These are phyloP conservation scores for Cacoxenus indagator DNA, from an alignment of 2,888 invertebrate species.

Conservation along the genomic window DNA sequence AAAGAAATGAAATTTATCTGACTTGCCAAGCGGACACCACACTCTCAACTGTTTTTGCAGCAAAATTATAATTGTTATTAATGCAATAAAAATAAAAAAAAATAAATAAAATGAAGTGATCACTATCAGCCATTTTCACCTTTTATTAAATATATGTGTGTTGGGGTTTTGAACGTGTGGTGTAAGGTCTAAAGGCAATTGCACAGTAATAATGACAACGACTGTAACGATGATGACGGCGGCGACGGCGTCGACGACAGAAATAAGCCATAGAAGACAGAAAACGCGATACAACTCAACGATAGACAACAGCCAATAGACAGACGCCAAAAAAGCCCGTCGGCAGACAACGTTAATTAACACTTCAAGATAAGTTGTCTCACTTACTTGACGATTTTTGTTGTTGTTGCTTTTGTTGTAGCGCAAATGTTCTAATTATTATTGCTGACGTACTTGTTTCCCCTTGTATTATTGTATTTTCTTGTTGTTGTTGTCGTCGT, in stretches of 20 bases:
- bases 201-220: neutral
- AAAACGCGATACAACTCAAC: too few relatives aligned
- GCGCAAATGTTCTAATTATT: neutral
- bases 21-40: too few relatives aligned
- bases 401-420: conserved; percentile 27
- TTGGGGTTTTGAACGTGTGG: neutral
- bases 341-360: conserved; percentile 62
- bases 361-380: conserved; percentile 63
- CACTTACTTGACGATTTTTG: conserved; percentile 43
- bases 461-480: conserved; percentile 23
- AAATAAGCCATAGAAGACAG: too few relatives aligned
- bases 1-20: neutral
- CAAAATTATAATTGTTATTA: too few relatives aligned
- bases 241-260: neutral
- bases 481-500: conserved; percentile 14
- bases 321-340: neutral
- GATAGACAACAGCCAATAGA: neutral
- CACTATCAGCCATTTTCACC: neutral
- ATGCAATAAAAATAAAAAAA: neutral
- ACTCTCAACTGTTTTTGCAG: too few relatives aligned
- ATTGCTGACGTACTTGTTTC: conserved; percentile 3
- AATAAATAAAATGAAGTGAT: neutral
- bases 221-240: neutral
- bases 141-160: neutral
- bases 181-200: neutral